Evolutionary conservation across 64 coral and sea anemone genomes (phyloP).

Genomic region (Cladopsammia gracilis): DNA sequence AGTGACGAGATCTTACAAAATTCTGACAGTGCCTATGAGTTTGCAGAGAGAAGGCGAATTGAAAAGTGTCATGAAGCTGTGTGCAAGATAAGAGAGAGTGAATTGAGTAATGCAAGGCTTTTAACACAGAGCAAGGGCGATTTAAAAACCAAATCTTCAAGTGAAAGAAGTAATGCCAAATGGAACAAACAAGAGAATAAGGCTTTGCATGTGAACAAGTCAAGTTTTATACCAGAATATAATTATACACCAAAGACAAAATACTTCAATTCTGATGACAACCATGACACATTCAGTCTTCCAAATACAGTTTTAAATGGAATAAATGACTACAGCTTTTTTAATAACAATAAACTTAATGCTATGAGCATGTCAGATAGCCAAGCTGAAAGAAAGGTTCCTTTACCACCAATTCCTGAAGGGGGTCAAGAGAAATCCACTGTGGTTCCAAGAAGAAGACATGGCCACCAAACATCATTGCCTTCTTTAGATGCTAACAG

Average conservation of each 20-base stretch:
- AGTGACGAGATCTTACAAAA: not conserved
- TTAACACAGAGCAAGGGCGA: not conserved
- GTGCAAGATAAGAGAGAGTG: not conserved
- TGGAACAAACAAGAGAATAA: not conserved
- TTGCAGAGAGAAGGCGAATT: constrained; percentile 11
- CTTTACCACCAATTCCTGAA: constrained; percentile 9
- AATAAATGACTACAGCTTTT: not conserved
- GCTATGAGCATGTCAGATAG: not conserved
- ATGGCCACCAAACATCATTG: not conserved
- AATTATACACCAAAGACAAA: not conserved
- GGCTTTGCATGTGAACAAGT: not conserved
- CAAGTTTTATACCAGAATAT: not conserved
- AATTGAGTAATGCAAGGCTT: not conserved
- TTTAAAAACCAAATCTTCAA: not conserved
- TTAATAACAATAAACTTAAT: not conserved
- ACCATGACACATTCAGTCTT: not conserved
- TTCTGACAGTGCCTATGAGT: constrained; percentile 20
- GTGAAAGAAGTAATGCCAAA: not conserved
- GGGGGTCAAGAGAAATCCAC: not conserved
- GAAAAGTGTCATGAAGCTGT: constrained; percentile 1
- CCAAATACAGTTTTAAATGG: not conserved
- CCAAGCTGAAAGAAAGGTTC: not conserved
- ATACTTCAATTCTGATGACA: not conserved
- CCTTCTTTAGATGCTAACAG: constrained; percentile 10
- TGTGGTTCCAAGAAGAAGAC: no score